Evolutionary conservation across 2,797 vertebrate species (phyloP), one percentile per base, ranked within the genome.

Genomic region (Benthosema pterotum): DNA sequence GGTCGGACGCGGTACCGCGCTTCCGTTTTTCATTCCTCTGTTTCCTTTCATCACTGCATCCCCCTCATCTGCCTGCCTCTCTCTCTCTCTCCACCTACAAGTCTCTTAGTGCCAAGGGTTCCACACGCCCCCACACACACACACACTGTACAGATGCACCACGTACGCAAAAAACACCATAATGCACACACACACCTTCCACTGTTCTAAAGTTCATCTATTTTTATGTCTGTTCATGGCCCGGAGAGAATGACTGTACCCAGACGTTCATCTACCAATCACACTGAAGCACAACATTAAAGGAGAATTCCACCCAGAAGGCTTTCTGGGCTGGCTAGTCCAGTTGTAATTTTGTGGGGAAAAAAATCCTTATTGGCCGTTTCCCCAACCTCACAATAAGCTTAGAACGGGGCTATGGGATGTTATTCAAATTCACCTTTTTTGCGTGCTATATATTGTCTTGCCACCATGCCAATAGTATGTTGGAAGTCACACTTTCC

Each of bases 271-370:
- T 53, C 51, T 42, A 54, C 14, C 55, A 18, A 14, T 71, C 47
- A 28, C 55, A 65, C n/a, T 42, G 63, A 87, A 85, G 79, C 72
- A 77, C 82, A 80, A 51, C 65, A 77, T 78, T 63, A 58, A 28
- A 42, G n/a, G n/a, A n/a, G n/a, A n/a, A n/a, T n/a, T n/a, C n/a
- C n/a, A n/a, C n/a, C n/a, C n/a, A n/a, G n/a, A n/a, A n/a, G n/a
- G n/a, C n/a, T n/a, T n/a, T n/a, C n/a, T n/a, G n/a, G n/a, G n/a
- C n/a, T n/a, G n/a, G n/a, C n/a, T n/a, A n/a, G n/a, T n/a, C n/a
- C n/a, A n/a, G n/a, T n/a, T n/a, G n/a, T n/a, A n/a, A n/a, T n/a
- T n/a, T n/a, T n/a, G n/a, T n/a, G n/a, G n/a, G n/a, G n/a, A n/a
- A n/a, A n/a, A n/a, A n/a, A n/a, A n/a, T n/a, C n/a, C n/a, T n/a